These are phyloP conservation scores for Danio rerio DNA, from an alignment of 2,113 vertebrate genomes.

Conservation along the genomic window GRCz12tu NC_133197.1:18079001-18079500, in stretches of 20 bases:
- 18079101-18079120: conserved; percentile 17
- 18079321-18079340: conserved; percentile 81
- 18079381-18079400: too few species aligned
- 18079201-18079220: conserved; percentile 77
- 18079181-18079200: conserved; percentile 71
- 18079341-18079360: conserved; percentile 79
- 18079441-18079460: neutral
- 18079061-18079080: neutral
- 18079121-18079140: conserved; percentile 12
- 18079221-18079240: conserved; percentile 60
- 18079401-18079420: neutral
- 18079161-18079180: conserved; percentile 55
- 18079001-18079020: conserved; percentile 5
- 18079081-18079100: conserved; percentile 19
- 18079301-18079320: conserved; percentile 69
- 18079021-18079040: neutral
- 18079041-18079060: conserved; percentile 3
- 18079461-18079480: neutral
- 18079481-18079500: neutral
- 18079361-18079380: conserved; percentile 61
- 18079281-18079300: conserved; percentile 62
- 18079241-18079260: conserved; percentile 55
- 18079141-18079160: neutral
- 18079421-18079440: neutral
- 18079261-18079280: conserved; percentile 72